A percentile compares a stretch with the other conserved stretches of the same genome.
Evolutionary conservation across 2,888 invertebrate species (phyloP).

Genomic region (Cordylochernes scorpioides): DNA sequence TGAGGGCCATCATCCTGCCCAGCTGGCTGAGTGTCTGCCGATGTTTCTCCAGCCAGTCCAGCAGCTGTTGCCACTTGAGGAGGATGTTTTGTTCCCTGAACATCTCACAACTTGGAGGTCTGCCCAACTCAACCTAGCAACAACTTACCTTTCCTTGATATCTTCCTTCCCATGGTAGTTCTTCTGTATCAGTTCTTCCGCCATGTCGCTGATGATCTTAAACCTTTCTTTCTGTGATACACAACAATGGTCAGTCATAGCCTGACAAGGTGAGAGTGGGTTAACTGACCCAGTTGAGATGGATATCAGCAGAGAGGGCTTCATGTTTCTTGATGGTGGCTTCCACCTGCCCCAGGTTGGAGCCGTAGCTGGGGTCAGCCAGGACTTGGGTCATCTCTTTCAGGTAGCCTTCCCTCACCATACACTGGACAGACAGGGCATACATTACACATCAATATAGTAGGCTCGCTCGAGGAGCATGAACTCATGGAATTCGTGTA

Average conservation of each 20-base stretch:
- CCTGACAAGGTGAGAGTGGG: too few relatives aligned
- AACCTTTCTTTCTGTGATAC: constrained; percentile 53
- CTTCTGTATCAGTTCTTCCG: constrained; percentile 63
- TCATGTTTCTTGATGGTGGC: constrained; percentile 95
- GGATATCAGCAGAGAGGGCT: constrained; percentile 84
- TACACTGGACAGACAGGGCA: constrained; percentile 30
- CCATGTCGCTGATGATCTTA: constrained; percentile 73
- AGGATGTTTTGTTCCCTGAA: constrained; percentile 45
- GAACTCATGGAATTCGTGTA: too few relatives aligned
- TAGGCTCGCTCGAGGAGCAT: too few relatives aligned
- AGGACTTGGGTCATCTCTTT: constrained; percentile 92
- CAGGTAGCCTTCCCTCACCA: constrained; percentile 73
- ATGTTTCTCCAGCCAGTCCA: constrained; percentile 58
- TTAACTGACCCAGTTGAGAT: too few relatives aligned
- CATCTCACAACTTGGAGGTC: too few relatives aligned
- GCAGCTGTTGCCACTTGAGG: constrained; percentile 56
- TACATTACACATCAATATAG: too few relatives aligned
- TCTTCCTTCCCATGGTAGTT: constrained; percentile 66
- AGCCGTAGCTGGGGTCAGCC: constrained; percentile 66
- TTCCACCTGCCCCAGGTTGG: constrained; percentile 71
- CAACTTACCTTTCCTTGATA: constrained; percentile 29
- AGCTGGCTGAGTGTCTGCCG: constrained; percentile 43
- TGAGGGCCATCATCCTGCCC: constrained; percentile 56
- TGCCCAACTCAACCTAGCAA: too few relatives aligned
- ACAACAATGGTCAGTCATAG: neutral